A percentile compares a stretch with the other conserved stretches of the same genome.
These are phyloP conservation scores for Schizaphis graminum DNA, from an alignment of 2,888 invertebrate species.

Conservation along the genomic window DNA sequence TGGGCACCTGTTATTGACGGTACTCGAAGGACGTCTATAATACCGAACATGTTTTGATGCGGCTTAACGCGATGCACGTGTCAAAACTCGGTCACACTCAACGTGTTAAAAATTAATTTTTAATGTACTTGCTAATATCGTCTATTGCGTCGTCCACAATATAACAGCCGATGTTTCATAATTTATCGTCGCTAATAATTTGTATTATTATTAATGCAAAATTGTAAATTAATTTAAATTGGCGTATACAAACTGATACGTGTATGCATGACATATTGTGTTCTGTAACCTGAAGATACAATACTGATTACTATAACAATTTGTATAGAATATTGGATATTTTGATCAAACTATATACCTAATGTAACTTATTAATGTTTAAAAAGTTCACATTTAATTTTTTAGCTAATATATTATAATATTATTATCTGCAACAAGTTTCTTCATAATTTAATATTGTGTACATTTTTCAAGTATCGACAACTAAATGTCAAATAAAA, in stretches of 20 bases:
- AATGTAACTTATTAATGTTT: not conserved
- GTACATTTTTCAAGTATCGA: not conserved
- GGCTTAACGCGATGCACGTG: not conserved
- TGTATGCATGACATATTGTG: not conserved
- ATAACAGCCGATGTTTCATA: not conserved
- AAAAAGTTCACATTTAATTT: not conserved
- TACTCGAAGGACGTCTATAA: not conserved
- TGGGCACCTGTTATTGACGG: not conserved
- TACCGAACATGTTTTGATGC: not conserved
- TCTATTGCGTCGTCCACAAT: not conserved
- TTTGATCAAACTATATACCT: not conserved
- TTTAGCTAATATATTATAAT: not conserved
- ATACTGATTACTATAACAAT: not conserved
- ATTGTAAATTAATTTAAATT: not conserved
- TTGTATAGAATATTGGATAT: not conserved
- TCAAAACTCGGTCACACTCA: not conserved
- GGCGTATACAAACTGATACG: not conserved
- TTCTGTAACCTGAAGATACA: not conserved
- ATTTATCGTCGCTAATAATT: not conserved
- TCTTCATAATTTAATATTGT: not conserved
- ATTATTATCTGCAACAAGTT: not conserved
- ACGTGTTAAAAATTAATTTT: not conserved
- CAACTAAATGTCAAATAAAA: not conserved
- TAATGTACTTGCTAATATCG: not conserved
- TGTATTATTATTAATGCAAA: not conserved